These are phyloP conservation scores for Drosophila parvula DNA, from an alignment of 1,140 invertebrate species.

Conservation along the genomic window DNA sequence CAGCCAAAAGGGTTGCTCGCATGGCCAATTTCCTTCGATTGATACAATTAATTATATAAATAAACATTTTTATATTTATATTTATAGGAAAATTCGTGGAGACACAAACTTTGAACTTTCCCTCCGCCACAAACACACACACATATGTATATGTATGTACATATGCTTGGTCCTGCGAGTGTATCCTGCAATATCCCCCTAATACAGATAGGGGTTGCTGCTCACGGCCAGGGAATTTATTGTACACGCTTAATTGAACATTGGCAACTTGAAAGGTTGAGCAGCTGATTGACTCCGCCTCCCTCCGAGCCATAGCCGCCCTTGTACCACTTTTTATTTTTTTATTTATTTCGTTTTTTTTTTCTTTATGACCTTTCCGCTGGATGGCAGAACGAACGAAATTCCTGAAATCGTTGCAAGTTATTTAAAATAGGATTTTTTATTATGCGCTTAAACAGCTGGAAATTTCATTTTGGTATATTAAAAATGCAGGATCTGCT, in stretches of 20 bases:
- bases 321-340: slow-evolving; percentile 43
- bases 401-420: slow-evolving; percentile 53
- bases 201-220: slow-evolving; percentile 47
- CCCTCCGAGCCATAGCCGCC: slow-evolving; percentile 11
- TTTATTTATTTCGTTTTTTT: slow-evolving; percentile 55
- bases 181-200: slow-evolving; percentile 6
- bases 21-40: slow-evolving; percentile 44
- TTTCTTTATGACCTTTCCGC: slow-evolving; percentile 63
- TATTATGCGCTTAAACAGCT: slow-evolving; percentile 74
- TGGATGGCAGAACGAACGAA: slow-evolving; percentile 2
- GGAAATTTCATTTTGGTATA: slow-evolving; percentile 65
- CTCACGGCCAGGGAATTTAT: slow-evolving; percentile 62
- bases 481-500: slow-evolving; percentile 65
- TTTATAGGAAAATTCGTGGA: slow-evolving; percentile 41
- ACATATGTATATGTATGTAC: slow-evolving; percentile 24
- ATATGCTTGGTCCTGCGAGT: slow-evolving; percentile 46
- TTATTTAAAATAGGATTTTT: slow-evolving; percentile 71
- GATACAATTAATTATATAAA: slow-evolving; percentile 80
- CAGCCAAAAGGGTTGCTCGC: slow-evolving; percentile 61
- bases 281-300: slow-evolving; percentile 74
- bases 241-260: slow-evolving; percentile 80
- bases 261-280: slow-evolving; percentile 73
- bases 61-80: slow-evolving; percentile 63
- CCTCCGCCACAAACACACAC: slow-evolving; percentile 26
- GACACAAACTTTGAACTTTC: slow-evolving; percentile 70